Conservation (phyloP, 2,113 vertebrate genomes). For the Nipponia nippon region DNA sequence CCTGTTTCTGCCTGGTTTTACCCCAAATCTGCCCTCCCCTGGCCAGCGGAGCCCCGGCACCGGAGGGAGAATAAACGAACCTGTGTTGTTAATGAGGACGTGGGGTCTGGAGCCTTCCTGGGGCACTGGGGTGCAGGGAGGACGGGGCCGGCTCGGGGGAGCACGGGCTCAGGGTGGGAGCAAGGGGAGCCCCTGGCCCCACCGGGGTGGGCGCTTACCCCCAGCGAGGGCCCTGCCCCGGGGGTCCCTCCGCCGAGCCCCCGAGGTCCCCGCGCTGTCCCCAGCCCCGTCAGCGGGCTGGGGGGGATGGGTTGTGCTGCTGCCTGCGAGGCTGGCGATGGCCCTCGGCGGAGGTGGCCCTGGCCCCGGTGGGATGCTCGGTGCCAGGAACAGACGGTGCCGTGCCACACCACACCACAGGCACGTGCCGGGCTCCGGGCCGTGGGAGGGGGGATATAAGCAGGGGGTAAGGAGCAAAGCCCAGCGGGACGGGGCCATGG, state of each 20-base stretch:
- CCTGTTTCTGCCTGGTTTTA: neutral
- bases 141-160: rapidly evolving
- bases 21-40: neutral
- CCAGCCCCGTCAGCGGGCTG: neutral
- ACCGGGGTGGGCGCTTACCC: neutral
- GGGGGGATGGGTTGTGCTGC: neutral
- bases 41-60: neutral
- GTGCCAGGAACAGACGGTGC: neutral
- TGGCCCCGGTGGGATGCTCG: neutral
- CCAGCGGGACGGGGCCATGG: neutral
- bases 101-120: neutral
- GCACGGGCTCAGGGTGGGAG: neutral
- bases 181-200: too few species aligned
- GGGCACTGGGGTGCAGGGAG: neutral
- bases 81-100: rapidly evolving
- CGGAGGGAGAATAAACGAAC: neutral
- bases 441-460: rapidly evolving
- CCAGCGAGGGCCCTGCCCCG: neutral
- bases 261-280: neutral
- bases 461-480: neutral
- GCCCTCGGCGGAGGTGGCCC: too few species aligned
- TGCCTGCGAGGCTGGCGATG: neutral
- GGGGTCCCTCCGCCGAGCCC: neutral
- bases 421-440: neutral
- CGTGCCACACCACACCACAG: too few species aligned